Evolutionary conservation across 1,140 invertebrate genomes (phyloP), one percentile per base, ranked within the genome.

Genomic region (Pemphigus obesinymphae): DNA sequence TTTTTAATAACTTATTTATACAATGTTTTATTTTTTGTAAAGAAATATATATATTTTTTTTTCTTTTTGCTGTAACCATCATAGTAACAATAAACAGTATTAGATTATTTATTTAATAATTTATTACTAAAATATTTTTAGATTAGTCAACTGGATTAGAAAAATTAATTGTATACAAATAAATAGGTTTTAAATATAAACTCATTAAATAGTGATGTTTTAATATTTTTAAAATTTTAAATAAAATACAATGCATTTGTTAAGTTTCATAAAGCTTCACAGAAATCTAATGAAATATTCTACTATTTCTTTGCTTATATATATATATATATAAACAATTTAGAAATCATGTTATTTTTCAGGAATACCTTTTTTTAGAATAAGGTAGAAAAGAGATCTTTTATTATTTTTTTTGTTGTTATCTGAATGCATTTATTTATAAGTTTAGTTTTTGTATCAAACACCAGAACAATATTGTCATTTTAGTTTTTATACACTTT

Each of bases 371-470:
- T 48, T 50, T 50, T 31, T 15, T 50, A n/a, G 66, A 26, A 31
- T 50, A 34, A 73, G 15, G 23, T 34, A 34, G 63, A 72, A 17
- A 45, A 72, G 7, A 50, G 70, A 73, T 73, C 70, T 73, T 48
- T 72, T 48, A 50, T 73, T 31, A 73, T 72, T 10, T 72, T n/a
- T 72, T 29, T 58, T 13, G 29, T 29, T 29, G 10, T 26, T 48
- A 15, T 34, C 45, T 50, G 43, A 50, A 29, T 73, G 70, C 26
- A 73, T 73, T 73, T 72, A 72, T 72, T 72, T 73, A 29, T 48
- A 73, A 73, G 26, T 48, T 73, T 26, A 73, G 70, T 73, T 70
- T 72, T 43, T 73, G 17, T 73, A 73, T 31, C 45, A 50, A 73
- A 73, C 26, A 50, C 26, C 26, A 50, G 43, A 50, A 73, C 43